Evolutionary conservation across 2,113 vertebrate species (phyloP).

Genomic region (Cranoglanis bouderius): DNA sequence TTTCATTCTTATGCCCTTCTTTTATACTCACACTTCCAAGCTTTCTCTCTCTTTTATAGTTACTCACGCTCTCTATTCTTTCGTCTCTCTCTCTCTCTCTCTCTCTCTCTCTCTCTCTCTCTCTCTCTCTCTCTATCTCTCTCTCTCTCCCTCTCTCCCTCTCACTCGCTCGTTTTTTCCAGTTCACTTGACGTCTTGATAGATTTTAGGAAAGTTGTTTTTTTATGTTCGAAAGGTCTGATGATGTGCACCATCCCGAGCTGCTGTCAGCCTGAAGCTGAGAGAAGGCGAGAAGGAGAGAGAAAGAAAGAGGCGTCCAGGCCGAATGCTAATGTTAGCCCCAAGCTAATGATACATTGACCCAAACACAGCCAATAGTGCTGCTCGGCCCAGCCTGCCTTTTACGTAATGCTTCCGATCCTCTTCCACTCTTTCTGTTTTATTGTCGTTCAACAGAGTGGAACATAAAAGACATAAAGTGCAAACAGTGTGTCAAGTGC

Average conservation of each 20-base stretch:
- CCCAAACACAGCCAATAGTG: neutral
- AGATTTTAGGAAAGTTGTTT: slow-evolving; percentile 64
- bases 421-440: neutral
- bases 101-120: neutral
- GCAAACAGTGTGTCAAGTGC: neutral
- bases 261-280: slow-evolving; percentile 23
- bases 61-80: slow-evolving; percentile 6
- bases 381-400: neutral
- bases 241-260: slow-evolving; percentile 41
- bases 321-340: slow-evolving; percentile 27
- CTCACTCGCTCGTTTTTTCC: slow-evolving; percentile 54
- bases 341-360: slow-evolving; percentile 25
- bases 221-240: slow-evolving; percentile 64
- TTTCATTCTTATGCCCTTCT: neutral
- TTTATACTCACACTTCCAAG: neutral
- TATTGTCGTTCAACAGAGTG: neutral
- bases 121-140: slow-evolving; percentile 6
- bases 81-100: neutral
- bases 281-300: neutral
- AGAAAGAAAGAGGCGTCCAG: neutral
- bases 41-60: neutral
- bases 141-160: slow-evolving; percentile 36
- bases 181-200: slow-evolving; percentile 65
- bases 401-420: neutral
- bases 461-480: slow-evolving; percentile 4